These are phyloP conservation scores for Melanerpes formicivorus DNA, from an alignment of 2,113 vertebrate species.

Conservation along the genomic window DNA sequence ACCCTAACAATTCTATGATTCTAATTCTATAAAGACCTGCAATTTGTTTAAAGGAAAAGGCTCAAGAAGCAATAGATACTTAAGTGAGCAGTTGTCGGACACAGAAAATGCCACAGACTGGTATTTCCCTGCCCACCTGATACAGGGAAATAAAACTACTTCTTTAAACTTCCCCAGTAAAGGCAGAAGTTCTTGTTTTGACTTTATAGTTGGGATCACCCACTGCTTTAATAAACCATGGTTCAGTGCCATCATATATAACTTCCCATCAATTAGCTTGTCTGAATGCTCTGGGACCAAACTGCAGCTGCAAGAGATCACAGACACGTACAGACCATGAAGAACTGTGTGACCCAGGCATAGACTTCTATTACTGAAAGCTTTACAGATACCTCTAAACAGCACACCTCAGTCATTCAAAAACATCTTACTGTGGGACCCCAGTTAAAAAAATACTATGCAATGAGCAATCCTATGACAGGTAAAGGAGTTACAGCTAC, in stretches of 20 bases:
- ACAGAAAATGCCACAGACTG: rapidly evolving
- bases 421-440: not conserved
- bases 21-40: not conserved
- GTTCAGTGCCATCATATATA: not conserved
- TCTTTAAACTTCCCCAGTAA: not conserved
- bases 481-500: not conserved
- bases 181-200: not conserved
- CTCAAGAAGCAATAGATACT: not conserved
- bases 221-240: not conserved
- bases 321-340: rapidly evolving
- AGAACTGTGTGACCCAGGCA: not conserved
- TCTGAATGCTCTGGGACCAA: not conserved
- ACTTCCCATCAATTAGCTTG: not conserved
- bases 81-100: not conserved
- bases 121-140: not conserved
- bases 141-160: not conserved
- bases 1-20: too few species aligned
- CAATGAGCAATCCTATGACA: not conserved
- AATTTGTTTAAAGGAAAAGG: not conserved
- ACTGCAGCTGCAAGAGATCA: not conserved
- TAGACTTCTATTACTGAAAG: not conserved
- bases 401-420: not conserved
- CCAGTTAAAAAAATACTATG: not conserved
- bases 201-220: not conserved
- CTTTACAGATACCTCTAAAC: not conserved